Conservation (phyloP, 2,797 vertebrate species). For the Rhinella marina region DNA sequence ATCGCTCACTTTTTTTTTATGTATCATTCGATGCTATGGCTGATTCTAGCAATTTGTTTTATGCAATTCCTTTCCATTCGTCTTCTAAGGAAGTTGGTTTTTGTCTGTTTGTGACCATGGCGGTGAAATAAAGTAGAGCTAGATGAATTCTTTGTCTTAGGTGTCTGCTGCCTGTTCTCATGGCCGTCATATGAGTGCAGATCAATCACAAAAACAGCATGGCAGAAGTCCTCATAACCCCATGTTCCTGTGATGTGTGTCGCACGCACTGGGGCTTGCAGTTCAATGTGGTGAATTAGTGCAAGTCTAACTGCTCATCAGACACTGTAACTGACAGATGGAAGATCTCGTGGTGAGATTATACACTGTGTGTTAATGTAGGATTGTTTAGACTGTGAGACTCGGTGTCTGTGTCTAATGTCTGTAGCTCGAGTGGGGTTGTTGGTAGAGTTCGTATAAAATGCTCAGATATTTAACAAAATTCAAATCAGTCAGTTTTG, state of each 20-base stretch:
- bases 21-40: constrained; percentile 57
- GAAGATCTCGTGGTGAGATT: constrained; percentile 18
- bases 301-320: constrained; percentile 29
- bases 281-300: constrained; percentile 39
- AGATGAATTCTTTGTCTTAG: constrained; percentile 27
- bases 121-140: constrained; percentile 32
- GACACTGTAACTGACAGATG: constrained; percentile 41
- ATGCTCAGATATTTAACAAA: constrained; percentile 19
- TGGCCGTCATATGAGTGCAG: neutral
- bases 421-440: neutral
- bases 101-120: constrained; percentile 1
- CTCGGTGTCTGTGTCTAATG: too few species aligned
- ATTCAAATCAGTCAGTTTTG: constrained; percentile 22
- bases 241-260: constrained; percentile 49
- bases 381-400: constrained; percentile 15
- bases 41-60: constrained; percentile 51
- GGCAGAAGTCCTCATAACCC: constrained; percentile 35
- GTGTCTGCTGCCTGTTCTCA: neutral
- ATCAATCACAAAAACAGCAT: neutral
- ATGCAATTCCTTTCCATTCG: constrained; percentile 32
- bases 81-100: constrained; percentile 44
- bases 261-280: constrained; percentile 45
- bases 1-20: constrained; percentile 52
- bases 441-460: constrained; percentile 5
- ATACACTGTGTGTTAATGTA: neutral